Evolutionary conservation across 2,113 vertebrate genomes (phyloP), one percentile per base, ranked within the genome.

Genomic region (Hyperopisus bebe): DNA sequence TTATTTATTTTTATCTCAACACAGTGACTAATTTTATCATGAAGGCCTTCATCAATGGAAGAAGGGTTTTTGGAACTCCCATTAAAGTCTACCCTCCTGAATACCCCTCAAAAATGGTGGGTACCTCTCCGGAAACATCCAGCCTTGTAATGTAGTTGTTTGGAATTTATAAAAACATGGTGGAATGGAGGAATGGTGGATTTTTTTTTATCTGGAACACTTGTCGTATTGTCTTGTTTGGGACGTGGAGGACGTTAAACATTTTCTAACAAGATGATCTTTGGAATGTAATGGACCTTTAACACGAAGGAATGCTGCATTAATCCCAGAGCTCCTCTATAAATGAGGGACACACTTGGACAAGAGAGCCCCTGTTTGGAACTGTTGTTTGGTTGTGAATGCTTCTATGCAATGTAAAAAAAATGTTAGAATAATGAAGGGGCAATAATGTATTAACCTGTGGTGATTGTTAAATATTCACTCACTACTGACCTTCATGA

Each of bases 21-120:
- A 90, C 92, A 98, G 98, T 99, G 98, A 99, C 97, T 88, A 98
- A 99, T 95, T 99, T 99, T 96, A 99, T 99, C 95, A 98, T 98
- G 97, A 99, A 99, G 94, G 98, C 97, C 74, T 98, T 99, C 94
- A 97, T 99, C 92, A 99, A 99, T 91, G 98, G 97, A 87, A 96
- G 98, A 94, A 96, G 95, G 89, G 94, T 98, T 91, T 99, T 98
- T 94, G 98, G 98, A 90, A 97, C 96, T 15, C 95, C 98, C 42
- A 1, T 97, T 90, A 96, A 95, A 96, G 90, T 86, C 92, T 93
- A 97, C 90, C 97, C 97, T 90, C 95, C 96, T 31, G 94, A 97
- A 89, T 97, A 96, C 92, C 92, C 95, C 42, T 96, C 94, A 93
- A 95, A 95, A 91, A 98, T 98, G 97, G 98, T 98, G 51, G 3